These are phyloP conservation scores for Hermatobates lingyangjiaoensis DNA, from an alignment of 1,140 invertebrate genomes.

Conservation along the genomic window DNA sequence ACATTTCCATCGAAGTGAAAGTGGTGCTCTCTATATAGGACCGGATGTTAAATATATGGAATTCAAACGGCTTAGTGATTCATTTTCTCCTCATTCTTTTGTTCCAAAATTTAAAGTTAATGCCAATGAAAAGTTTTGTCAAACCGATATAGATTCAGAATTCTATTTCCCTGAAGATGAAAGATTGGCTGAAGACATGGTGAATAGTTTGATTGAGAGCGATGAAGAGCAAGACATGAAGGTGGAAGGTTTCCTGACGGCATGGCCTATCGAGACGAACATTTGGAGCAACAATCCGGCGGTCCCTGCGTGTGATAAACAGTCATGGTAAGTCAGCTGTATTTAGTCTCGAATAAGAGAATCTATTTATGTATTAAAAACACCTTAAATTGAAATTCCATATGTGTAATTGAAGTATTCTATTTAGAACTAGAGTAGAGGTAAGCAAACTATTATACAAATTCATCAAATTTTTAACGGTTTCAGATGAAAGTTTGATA, in stretches of 20 bases:
- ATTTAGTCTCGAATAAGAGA: no score
- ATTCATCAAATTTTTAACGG: no score
- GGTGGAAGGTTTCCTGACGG: slow-evolving; percentile 14
- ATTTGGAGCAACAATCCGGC: slow-evolving; percentile 16
- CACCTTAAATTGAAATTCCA: no score
- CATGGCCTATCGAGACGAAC: slow-evolving; percentile 13
- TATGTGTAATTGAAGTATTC: no score
- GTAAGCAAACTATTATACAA: no score
- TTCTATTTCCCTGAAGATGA: slow-evolving; percentile 18
- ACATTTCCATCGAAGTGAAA: slow-evolving; percentile 23
- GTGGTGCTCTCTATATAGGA: slow-evolving; percentile 22
- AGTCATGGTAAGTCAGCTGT: background rate
- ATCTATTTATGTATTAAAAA: no score
- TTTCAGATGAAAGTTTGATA: no score
- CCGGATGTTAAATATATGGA: slow-evolving; percentile 31
- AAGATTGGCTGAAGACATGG: slow-evolving; percentile 12
- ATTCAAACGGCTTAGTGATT: slow-evolving; percentile 23
- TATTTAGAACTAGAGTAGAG: no score
- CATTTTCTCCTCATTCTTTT: slow-evolving; percentile 20
- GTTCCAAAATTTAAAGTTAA: slow-evolving; percentile 32
- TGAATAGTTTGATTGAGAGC: slow-evolving; percentile 7
- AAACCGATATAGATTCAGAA: slow-evolving; percentile 29
- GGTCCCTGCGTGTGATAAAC: background rate
- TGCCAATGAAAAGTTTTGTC: slow-evolving; percentile 34
- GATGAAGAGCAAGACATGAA: slow-evolving; percentile 10